Evolutionary conservation across 2,888 invertebrate species (phyloP), one percentile per base, ranked within the genome.

Genomic region (Dione vanillae): DNA sequence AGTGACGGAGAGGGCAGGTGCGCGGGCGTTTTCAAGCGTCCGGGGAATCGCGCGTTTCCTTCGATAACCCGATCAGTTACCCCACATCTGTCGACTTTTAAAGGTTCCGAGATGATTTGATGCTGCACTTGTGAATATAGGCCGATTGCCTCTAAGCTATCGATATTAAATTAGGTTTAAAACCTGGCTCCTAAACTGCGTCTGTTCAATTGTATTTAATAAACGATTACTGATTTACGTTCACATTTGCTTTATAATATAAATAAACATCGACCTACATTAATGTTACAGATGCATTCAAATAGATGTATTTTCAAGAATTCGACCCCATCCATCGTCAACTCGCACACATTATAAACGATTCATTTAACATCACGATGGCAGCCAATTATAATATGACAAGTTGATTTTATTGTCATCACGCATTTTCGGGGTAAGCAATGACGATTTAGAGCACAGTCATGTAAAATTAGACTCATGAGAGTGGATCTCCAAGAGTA

Each of bases 1-100:
- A 89, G 93, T 93, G 92, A 92, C 91, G 92, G 92, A 90, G 92
- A 91, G 85, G 91, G 93, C 93, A 93, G 92, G 92, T 93, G 93
- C 92, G 93, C 92, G 91, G 92, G 93, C 87, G 90, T 82, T 88
- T 86, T 84, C 87, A 85, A 87, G 78, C 86, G 86, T 83, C 82
- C 83, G 82, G 85, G 83, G 85, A 82, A 84, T 78, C 81, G 82
- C 81, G 82, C 82, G 86, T 86, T 89, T 86, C 84, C 85, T 71
- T 71, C 82, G 78, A 84, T 81, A 82, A 82, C 79, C 78, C 79
- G 82, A 82, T 82, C 80, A 79, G 79, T 77, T 79, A 78, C 80
- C 79, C 80, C 80, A 76, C 78, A 74, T 78, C 78, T 80, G 82
- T 78, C 56, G 58, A 74, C 75, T 70, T 70, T 75, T 77, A 70